Percentiles rank a stretch among this genome's conserved stretches.
Evolutionary conservation across 1,140 invertebrate species (phyloP).

Genomic region (Carposina sasakii): DNA sequence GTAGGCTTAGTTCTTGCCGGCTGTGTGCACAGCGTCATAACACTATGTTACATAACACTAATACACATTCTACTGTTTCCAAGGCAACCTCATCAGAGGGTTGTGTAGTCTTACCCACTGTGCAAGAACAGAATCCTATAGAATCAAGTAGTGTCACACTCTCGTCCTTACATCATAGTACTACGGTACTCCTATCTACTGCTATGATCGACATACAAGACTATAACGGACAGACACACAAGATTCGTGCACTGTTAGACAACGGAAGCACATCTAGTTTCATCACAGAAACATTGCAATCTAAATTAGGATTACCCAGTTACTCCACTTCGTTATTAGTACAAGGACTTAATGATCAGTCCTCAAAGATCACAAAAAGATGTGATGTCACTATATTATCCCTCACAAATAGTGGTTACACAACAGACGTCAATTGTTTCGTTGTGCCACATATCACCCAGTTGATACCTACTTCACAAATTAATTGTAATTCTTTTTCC

Average conservation of each 20-base stretch:
- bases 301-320: not conserved
- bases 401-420: not conserved
- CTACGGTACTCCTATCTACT: not conserved
- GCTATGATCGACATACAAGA: not conserved
- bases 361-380: not conserved
- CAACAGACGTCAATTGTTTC: constrained; percentile 7
- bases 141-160: constrained; percentile 1
- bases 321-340: not conserved
- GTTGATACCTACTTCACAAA: not conserved
- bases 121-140: not conserved
- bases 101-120: not conserved
- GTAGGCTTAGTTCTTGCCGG: not conserved
- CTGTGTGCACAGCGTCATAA: not conserved
- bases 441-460: constrained; percentile 12
- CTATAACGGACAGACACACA: not conserved
- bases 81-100: not conserved
- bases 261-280: constrained; percentile 1
- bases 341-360: not conserved
- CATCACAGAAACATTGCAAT: not conserved
- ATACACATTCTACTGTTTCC: not conserved
- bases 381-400: not conserved
- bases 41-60: not conserved
- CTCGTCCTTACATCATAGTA: not conserved
- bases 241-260: not conserved
- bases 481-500: constrained; percentile 2